Evolutionary conservation across 2,888 invertebrate genomes (phyloP), one percentile per base, ranked within the genome.

Genomic region (Calameuta filiformis): DNA sequence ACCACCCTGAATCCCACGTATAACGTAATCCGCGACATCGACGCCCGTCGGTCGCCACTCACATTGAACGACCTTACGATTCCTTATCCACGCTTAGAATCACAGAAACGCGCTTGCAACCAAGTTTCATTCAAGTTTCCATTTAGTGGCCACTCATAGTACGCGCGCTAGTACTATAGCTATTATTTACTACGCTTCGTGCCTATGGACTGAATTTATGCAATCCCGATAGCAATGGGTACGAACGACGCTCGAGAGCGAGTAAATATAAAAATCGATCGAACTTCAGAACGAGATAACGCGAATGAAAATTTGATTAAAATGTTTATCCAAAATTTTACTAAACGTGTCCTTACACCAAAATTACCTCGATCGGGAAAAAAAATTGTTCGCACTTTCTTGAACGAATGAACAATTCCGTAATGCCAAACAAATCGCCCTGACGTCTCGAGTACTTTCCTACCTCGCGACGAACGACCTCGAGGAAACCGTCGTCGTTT

Each of bases 91-190:
- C 73, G 79, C 82, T 75, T 79, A 81, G 83, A 87, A 87, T 82
- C 86, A 81, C 79, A 76, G 83, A 81, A 79, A 71, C 75, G 68
- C 78, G 77, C 78, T 33, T 33, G 71, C 71, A 33, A 12, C 31
- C 78, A 74, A 76, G 76, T 84, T 86, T 86, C 87, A 87, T 87
- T 87, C 87, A 87, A 81, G 87, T 81, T 85, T 83, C 80, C 85
- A 79, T 81, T 83, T 85, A 84, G 83, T 81, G 75, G 76, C 80
- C 77, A 79, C 83, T 81, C 85, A 80, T 86, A 86, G 85, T 85
- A 85, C 83, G 71, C 71, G 31, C 31, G 71, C 31, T 79, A 81
- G 77, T 80, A 82, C 84, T 83, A 81, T 83, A 82, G 83, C 79
- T 82, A 83, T 85, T 83, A 82, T 83, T 85, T 81, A 83, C 86